Percentiles rank a stretch among this genome's conserved stretches.
These are phyloP conservation scores for Mobula hypostoma DNA, from an alignment of 2,113 vertebrate species.

Conservation along the genomic window DNA sequence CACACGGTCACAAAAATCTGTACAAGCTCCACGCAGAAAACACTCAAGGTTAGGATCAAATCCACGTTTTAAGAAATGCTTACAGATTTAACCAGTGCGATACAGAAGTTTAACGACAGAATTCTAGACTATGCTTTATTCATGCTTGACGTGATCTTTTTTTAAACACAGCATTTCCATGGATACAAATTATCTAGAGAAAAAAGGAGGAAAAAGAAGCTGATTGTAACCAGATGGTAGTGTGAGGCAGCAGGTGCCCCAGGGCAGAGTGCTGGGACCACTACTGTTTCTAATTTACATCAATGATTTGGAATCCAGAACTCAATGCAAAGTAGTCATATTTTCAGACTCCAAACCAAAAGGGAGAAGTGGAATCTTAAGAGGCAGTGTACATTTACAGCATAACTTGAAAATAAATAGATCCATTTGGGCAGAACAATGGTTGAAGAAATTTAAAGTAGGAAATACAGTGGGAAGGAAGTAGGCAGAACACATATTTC, in stretches of 20 bases:
- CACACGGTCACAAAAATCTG: no score
- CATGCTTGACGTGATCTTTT: not conserved
- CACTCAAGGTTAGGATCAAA: no score
- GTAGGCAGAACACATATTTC: not conserved
- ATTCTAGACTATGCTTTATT: not conserved
- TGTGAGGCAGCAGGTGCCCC: not conserved
- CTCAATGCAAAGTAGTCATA: not conserved
- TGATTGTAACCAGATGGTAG: slow-evolving; percentile 20
- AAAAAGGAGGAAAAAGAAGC: not conserved
- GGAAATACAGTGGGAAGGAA: not conserved
- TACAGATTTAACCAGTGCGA: not conserved
- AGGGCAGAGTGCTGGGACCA: not conserved
- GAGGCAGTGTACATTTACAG: not conserved
- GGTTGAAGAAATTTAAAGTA: not conserved
- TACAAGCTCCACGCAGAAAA: no score
- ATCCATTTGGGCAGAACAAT: not conserved
- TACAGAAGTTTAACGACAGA: not conserved
- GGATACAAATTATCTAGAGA: not conserved
- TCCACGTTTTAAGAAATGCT: not conserved
- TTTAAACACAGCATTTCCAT: slow-evolving; percentile 17
- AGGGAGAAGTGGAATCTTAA: not conserved
- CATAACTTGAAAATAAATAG: not conserved
- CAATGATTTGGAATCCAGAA: not conserved
- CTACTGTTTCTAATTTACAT: slow-evolving; percentile 19
- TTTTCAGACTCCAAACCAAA: not conserved